phyloP scores from a whole-genome alignment of 1,140 invertebrate species.

The Lutraria rhynchaena region DNA sequence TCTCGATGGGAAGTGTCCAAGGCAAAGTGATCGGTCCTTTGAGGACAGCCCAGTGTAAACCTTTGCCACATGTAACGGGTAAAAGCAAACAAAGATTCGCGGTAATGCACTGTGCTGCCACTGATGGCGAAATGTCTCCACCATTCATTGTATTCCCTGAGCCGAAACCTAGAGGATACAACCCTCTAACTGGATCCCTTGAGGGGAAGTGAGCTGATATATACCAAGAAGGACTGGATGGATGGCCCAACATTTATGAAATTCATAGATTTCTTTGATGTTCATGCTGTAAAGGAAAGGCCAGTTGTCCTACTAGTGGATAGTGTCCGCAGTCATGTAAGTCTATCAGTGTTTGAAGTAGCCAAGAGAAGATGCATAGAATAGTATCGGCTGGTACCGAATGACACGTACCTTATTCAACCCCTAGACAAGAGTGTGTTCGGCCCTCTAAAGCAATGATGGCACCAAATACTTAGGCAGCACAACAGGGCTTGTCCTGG shows the following conservation, averaged over 20 bases:
- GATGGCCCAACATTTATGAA: constrained; percentile 24
- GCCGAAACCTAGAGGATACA: constrained; percentile 18
- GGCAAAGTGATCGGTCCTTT: constrained; percentile 44
- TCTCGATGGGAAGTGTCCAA: constrained; percentile 37
- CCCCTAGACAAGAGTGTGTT: constrained; percentile 61
- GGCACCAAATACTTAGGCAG: constrained; percentile 43
- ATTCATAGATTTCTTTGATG: constrained; percentile 60
- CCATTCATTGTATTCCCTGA: constrained; percentile 38
- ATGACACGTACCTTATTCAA: constrained; percentile 63
- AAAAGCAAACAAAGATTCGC: constrained; percentile 22
- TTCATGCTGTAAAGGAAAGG: constrained; percentile 46
- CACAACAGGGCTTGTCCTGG: constrained; percentile 55
- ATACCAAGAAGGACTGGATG: constrained; percentile 63
- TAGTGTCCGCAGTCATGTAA: constrained; percentile 50
- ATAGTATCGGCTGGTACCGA: constrained; percentile 53
- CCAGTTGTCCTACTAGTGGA: constrained; percentile 50
- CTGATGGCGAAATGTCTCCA: constrained; percentile 39
- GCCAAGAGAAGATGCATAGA: constrained; percentile 38
- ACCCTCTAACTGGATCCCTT: constrained; percentile 27
- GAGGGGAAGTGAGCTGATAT: constrained; percentile 37
- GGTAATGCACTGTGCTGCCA: constrained; percentile 29
- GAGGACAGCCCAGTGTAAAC: background rate
- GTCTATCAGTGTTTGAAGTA: constrained; percentile 11
- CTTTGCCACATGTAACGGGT: constrained; percentile 8
- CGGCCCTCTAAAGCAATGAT: constrained; percentile 53